Percentiles rank a stretch among this genome's conserved stretches.
phyloP scores from a whole-genome alignment of 30 jellyfish, hydroid and myxozoan genomes.

The Cassiopea xamachana region DNA sequence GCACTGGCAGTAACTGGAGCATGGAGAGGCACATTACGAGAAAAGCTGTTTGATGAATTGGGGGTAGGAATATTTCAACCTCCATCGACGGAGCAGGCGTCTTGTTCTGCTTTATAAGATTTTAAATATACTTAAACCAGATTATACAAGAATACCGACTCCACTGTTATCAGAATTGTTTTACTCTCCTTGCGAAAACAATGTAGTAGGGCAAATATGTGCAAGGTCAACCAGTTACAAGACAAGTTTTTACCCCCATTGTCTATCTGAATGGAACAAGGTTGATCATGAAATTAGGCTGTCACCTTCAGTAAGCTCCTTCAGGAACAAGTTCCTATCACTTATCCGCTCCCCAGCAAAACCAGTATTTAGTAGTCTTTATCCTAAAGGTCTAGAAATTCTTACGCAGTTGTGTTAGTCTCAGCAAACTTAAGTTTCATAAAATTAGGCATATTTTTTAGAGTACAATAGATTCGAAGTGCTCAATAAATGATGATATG shows the following conservation, averaged over 20 bases:
- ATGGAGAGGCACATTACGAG: too few relatives aligned
- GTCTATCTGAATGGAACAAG: slow-evolving; percentile 8
- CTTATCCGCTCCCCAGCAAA: slow-evolving; percentile 10
- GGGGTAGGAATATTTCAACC: too few relatives aligned
- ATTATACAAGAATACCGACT: too few relatives aligned
- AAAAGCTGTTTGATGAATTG: too few relatives aligned
- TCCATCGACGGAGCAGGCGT: too few relatives aligned
- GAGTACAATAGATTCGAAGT: neutral
- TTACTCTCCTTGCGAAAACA: too few relatives aligned
- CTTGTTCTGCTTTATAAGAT: too few relatives aligned
- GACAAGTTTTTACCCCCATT: neutral
- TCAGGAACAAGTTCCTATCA: neutral
- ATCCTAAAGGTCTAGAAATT: neutral
- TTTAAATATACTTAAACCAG: too few relatives aligned
- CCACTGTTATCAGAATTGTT: too few relatives aligned
- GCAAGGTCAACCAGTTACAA: too few relatives aligned
- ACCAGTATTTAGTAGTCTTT: neutral
- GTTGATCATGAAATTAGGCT: slow-evolving; percentile 18
- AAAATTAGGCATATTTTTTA: neutral
- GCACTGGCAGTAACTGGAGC: too few relatives aligned
- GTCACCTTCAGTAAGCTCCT: neutral
- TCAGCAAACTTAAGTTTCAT: neutral
- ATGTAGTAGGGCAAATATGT: too few relatives aligned
- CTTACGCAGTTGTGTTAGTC: neutral
- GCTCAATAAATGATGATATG: neutral